phyloP scores from a whole-genome alignment of 2,113 vertebrate species.

The Gymnocephalus cernua region DNA sequence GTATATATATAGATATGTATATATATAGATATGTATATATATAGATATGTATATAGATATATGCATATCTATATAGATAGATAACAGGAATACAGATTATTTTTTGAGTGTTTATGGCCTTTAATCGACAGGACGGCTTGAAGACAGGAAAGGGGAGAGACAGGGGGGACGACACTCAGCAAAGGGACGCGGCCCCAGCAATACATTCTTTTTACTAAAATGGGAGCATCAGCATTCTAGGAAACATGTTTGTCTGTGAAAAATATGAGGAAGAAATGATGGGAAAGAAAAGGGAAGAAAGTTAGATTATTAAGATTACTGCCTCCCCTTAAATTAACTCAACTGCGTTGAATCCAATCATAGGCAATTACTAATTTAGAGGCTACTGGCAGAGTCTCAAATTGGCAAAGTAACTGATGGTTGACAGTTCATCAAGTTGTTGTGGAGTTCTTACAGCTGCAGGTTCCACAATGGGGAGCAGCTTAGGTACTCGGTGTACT shows the following conservation, averaged over 20 bases:
- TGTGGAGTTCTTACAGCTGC: constrained; percentile 42
- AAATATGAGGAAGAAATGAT: not conserved
- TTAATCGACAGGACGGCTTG: too few species aligned
- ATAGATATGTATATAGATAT: not conserved
- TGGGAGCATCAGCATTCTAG: not conserved
- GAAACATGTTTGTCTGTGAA: not conserved
- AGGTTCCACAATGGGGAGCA: constrained; percentile 47
- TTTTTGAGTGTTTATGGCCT: too few species aligned
- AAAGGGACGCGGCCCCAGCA: too few species aligned
- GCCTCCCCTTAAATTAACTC: constrained; percentile 32
- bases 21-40: too few species aligned
- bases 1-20: too few species aligned
- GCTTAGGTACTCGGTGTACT: not conserved
- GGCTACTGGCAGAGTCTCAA: constrained; percentile 41
- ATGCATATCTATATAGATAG: too few species aligned
- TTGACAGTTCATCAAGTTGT: constrained; percentile 58
- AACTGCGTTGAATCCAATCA: constrained; percentile 40
- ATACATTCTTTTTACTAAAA: not conserved
- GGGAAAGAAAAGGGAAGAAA: not conserved
- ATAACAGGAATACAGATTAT: not conserved
- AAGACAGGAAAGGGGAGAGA: too few species aligned
- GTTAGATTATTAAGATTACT: constrained; percentile 10
- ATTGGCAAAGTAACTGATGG: constrained; percentile 39
- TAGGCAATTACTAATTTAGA: constrained; percentile 42
- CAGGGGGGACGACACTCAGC: too few species aligned